phyloP scores from a whole-genome alignment of 2,113 vertebrate genomes.

The Lycocorax pyrrhopterus region DNA sequence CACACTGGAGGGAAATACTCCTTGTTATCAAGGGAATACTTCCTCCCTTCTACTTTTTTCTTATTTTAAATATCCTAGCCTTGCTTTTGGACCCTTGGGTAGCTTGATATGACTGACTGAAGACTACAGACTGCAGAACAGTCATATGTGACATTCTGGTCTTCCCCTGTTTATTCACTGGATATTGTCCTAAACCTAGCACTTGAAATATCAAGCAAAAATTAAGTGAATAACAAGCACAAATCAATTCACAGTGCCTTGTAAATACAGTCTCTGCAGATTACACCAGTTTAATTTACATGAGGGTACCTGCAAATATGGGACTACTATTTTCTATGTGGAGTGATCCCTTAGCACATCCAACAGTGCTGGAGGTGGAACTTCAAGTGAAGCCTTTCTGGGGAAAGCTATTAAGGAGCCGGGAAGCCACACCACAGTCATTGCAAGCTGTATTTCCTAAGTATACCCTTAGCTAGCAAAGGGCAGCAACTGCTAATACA shows the following conservation, averaged over 20 bases:
- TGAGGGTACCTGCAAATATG: not conserved
- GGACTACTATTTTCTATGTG: not conserved
- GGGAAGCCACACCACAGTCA: not conserved
- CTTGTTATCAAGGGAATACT: not conserved
- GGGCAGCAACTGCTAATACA: not conserved
- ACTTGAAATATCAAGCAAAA: not conserved
- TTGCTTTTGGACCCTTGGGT: not conserved
- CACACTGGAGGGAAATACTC: not conserved
- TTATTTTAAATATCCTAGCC: not conserved
- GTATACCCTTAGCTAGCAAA: not conserved
- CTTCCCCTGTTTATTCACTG: not conserved
- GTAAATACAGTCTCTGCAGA: not conserved
- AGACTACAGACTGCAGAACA: not conserved
- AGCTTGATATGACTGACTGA: not conserved
- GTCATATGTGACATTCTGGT: fast-evolving
- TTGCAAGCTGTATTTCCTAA: not conserved
- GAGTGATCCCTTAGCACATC: not conserved
- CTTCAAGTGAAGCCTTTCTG: not conserved
- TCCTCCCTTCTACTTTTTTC: not conserved
- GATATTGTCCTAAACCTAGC: not conserved
- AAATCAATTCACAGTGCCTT: not conserved
- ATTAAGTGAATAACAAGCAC: not conserved
- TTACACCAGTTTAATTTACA: not conserved
- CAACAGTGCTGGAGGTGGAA: not conserved
- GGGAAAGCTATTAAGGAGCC: not conserved